These are phyloP conservation scores for Campylorhamphus procurvoides DNA, from an alignment of 2,113 vertebrate genomes.

Conservation along the genomic window DNA sequence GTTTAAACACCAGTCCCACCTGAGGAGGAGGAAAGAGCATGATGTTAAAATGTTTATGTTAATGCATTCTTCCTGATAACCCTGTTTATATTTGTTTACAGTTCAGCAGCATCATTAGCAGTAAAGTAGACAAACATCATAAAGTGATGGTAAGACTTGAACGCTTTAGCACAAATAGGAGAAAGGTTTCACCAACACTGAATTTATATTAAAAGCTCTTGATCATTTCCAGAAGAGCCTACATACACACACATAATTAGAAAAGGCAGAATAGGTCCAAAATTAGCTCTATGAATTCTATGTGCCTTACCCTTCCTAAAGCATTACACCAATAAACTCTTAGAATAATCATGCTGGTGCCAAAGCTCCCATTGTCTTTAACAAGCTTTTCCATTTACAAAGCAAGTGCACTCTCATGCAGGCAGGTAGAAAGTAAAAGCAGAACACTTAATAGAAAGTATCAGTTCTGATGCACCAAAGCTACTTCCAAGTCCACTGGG, in stretches of 20 bases:
- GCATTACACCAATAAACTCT: neutral
- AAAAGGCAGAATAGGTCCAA: neutral
- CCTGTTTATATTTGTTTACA: conserved; percentile 1
- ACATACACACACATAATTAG: neutral
- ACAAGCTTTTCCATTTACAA: neutral
- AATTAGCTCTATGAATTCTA: neutral
- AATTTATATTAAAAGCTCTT: neutral
- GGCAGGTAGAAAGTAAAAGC: neutral
- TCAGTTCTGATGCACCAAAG: neutral
- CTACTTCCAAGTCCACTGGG: neutral
- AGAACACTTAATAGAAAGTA: neutral
- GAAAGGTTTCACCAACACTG: neutral
- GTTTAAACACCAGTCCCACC: neutral
- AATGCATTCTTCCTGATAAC: neutral
- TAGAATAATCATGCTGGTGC: neutral
- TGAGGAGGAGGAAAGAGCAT: neutral
- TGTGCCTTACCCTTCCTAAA: neutral
- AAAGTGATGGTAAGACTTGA: neutral
- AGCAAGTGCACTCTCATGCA: neutral
- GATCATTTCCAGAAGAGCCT: neutral
- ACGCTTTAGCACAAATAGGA: neutral
- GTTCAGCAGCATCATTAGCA: conserved; percentile 16
- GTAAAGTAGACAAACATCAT: conserved; percentile 35
- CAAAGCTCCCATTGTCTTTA: neutral
- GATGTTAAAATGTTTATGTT: neutral